Evolutionary conservation across 2,113 vertebrate species (phyloP), one percentile per base, ranked within the genome.

Genomic region (Stigmatopora nigra): DNA sequence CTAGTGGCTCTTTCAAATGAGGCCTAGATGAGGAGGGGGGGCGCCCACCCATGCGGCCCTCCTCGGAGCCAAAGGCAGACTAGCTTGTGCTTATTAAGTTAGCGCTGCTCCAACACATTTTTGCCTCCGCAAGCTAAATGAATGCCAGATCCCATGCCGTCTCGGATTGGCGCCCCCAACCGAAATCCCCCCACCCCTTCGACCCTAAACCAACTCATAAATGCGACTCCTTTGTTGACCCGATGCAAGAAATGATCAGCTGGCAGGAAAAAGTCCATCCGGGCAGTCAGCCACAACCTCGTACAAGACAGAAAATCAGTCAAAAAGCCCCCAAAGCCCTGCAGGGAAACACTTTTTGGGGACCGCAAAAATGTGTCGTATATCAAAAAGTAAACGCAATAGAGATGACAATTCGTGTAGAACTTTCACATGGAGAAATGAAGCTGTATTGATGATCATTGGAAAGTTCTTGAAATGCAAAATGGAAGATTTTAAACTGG

Each of bases 221-320:
- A 46, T 61, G 63, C 52, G 36, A 75, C 76, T 73, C 83, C 81
- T 79, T 75, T 61, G 38, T 65, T 80, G 81, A 85, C 82, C 81
- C 72, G 77, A 79, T 84, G 69, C 79, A 75, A 80, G 64, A 81
- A 80, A 75, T 64, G 66, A 80, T 84, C 73, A 64, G 56, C 63
- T 76, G 78, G 77, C 79, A 63, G 71, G 53, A 48, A 36, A 36
- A 53, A 62, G 49, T 22, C 49, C 61, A 49, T 67, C 51, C 73
- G 67, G 83, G 79, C 77, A 72, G 56, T 68, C 17, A 62, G 69
- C 80, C 65, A 83, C 73, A 74, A 63, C 68, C 31, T 78, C 64
- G 17, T 63, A 83, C 76, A 31, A 56, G 53, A 13, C 53, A 56
- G 12, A 31, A 56, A 22, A 53, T 53, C 51, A 2, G 51, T 53